Base-by-base conservation (phyloP, 2,888 invertebrate genomes). In the Phyllotreta cruciferae region DNA sequence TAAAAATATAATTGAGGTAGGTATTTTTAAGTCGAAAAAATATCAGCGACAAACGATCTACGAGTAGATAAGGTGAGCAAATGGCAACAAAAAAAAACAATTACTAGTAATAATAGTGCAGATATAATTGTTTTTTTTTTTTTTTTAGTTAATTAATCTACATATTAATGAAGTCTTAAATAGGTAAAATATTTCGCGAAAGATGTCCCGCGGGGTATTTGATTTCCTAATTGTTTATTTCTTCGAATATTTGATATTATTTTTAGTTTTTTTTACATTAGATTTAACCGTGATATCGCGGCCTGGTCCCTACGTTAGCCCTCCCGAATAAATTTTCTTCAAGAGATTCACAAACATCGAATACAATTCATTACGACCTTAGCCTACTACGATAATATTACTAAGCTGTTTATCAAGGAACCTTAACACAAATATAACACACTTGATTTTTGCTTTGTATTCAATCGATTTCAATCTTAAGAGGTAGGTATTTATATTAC, bases 251-350 rank as follows among this genome's bases (percentile, higher is more conserved):
- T 80, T 81, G 81, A 81, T 81, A 81, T 82, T 80, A 81, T 79
- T 24, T n/a, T n/a, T n/a, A n/a, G 78, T 77, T n/a, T 24, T 24
- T 24, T 24, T 77, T 78, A 78, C 77, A 58, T 80, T 80, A 81
- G 81, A 81, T 81, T 81, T 82, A 79, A 81, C 81, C 81, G 80
- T 81, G 81, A 80, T 79, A 79, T 79, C 80, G 81, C 81, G 82
- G 82, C 82, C 82, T 82, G 83, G 82, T 82, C 83, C 82, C 82
- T 82, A 81, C 81, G 81, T 81, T 80, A 79, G 81, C 81, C 80
- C 79, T 79, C 79, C 80, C 60, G 63, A 67, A 70, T 66, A 68
- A 69, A 62, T 68, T 70, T 70, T 73, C 70, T 70, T 73, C 70
- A 56, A 73, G 75, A 77, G 75, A 77, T 76, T 72, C 69, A 62